phyloP scores from a whole-genome alignment of 2,888 invertebrate genomes.

The Stenotaenia linearis region DNA sequence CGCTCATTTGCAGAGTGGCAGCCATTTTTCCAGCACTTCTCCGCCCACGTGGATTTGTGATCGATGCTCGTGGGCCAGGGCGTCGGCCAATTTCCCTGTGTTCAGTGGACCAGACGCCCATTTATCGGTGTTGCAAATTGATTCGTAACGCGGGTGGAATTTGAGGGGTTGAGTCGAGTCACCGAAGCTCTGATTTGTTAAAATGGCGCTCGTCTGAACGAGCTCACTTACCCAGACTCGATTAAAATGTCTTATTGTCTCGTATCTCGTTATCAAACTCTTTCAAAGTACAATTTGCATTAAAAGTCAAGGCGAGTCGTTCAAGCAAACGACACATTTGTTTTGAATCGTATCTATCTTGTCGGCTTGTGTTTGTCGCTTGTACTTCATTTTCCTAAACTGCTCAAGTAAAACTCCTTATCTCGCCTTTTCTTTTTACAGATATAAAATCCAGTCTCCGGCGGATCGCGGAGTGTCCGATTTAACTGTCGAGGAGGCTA shows the following conservation, averaged over 20 bases:
- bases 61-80: conserved; percentile 24
- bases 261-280: background rate
- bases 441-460: conserved; percentile 17
- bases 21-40: conserved; percentile 7
- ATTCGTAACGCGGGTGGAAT: conserved; percentile 10
- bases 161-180: conserved; percentile 4
- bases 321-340: background rate
- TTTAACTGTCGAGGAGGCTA: conserved; percentile 28
- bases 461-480: background rate
- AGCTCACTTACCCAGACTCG: background rate
- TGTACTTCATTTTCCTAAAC: background rate
- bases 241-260: conserved; percentile 23
- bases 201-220: background rate
- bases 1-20: conserved; percentile 24
- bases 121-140: conserved; percentile 26
- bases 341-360: conserved; percentile 17
- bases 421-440: background rate
- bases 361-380: background rate
- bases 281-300: background rate
- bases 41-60: conserved; percentile 10
- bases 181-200: background rate
- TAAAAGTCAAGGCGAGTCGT: background rate
- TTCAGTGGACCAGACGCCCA: conserved; percentile 14
- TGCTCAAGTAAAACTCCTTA: background rate
- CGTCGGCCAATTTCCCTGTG: conserved; percentile 15